phyloP scores from a whole-genome alignment of 2,797 vertebrate genomes.

The Thamnophis elegans region DNA sequence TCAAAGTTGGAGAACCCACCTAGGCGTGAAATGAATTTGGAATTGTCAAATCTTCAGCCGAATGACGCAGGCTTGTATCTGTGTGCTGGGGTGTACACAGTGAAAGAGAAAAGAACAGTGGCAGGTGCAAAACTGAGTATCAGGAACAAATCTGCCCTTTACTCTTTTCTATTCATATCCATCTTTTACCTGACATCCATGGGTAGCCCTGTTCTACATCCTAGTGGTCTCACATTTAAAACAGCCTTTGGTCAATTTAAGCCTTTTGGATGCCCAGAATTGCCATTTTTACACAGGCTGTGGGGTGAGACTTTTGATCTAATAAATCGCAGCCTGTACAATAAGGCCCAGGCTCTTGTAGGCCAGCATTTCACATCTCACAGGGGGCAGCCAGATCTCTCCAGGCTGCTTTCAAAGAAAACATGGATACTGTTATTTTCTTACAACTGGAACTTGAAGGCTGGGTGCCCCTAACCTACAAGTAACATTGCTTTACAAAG shows the following conservation, averaged over 20 bases:
- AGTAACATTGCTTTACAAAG: background rate
- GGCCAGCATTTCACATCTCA: too few species aligned
- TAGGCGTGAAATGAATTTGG: too few species aligned
- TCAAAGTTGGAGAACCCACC: too few species aligned
- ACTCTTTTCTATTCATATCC: background rate
- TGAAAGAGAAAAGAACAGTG: background rate
- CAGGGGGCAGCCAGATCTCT: too few species aligned
- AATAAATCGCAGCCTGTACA: too few species aligned
- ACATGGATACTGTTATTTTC: background rate
- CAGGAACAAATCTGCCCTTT: background rate
- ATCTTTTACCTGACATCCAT: background rate
- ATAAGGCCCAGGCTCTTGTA: too few species aligned
- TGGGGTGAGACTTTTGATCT: background rate
- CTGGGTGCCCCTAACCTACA: background rate
- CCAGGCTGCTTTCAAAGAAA: too few species aligned
- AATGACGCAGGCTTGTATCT: background rate
- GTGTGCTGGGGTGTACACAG: background rate
- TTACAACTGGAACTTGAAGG: background rate
- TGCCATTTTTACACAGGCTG: background rate
- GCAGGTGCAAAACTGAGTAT: background rate
- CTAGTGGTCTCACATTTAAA: background rate
- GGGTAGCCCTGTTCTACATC: background rate
- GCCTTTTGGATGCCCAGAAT: background rate
- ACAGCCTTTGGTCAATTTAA: background rate
- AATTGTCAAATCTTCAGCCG: background rate